A percentile compares a stretch with the other conserved stretches of the same genome.
These are phyloP conservation scores for Pantelozetes paolii DNA, from an alignment of 2,888 invertebrate species.

Conservation along the genomic window DNA sequence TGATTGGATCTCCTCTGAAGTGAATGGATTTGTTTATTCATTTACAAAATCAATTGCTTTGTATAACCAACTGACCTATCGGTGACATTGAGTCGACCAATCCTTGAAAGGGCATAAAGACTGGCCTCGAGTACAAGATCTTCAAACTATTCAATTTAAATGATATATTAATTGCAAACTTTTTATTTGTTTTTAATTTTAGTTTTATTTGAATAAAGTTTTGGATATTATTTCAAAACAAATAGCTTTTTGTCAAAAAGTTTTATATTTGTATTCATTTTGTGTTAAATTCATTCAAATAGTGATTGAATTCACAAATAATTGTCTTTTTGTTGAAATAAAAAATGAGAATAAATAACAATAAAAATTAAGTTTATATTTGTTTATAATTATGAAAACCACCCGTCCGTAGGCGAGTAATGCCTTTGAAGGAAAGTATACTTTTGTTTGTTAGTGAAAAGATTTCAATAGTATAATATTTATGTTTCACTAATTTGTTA, in stretches of 20 bases:
- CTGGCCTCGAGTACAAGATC: constrained; percentile 50
- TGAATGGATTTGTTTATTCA: too few species aligned
- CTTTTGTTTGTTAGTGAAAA: background rate
- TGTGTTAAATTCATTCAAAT: background rate
- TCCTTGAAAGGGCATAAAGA: constrained; percentile 49
- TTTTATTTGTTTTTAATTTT: too few species aligned
- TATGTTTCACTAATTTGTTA: background rate
- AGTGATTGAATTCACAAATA: background rate
- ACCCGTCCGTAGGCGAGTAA: constrained; percentile 20
- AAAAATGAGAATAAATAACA: too few species aligned
- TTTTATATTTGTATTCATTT: too few species aligned
- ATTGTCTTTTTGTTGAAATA: too few species aligned
- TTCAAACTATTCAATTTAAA: constrained; percentile 49
- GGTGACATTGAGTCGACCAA: constrained; percentile 44
- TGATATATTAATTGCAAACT: too few species aligned
- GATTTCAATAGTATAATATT: too few species aligned
- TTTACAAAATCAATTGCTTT: constrained; percentile 2
- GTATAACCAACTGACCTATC: constrained; percentile 22
- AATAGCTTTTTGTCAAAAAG: too few species aligned
- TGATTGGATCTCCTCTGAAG: constrained; percentile 46
- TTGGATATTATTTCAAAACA: too few species aligned
- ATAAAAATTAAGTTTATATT: too few species aligned
- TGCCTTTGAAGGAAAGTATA: background rate
- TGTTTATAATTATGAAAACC: too few species aligned
- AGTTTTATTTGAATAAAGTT: too few species aligned